Evolutionary conservation across 2,113 vertebrate genomes (phyloP).

Genomic region (Reinhardtius hippoglossoides): DNA sequence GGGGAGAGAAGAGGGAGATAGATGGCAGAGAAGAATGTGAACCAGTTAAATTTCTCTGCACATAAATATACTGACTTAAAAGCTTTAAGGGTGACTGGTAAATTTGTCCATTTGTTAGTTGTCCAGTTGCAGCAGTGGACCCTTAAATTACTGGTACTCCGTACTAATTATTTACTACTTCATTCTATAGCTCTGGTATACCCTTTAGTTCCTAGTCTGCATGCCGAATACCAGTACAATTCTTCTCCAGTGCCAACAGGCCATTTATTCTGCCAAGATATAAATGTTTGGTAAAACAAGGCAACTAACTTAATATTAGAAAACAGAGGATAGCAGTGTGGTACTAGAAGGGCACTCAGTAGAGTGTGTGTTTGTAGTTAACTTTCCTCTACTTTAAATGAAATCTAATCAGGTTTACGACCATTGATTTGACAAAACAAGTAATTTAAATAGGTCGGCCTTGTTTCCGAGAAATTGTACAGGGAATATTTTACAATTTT

Average conservation of each 20-base stretch:
- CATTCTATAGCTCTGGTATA: background rate
- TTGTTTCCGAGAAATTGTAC: too few relatives aligned
- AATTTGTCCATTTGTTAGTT: background rate
- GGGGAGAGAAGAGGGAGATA: constrained; percentile 1
- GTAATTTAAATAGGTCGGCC: too few relatives aligned
- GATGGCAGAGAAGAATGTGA: constrained; percentile 13
- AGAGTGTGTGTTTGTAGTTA: too few relatives aligned
- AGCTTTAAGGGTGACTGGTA: background rate
- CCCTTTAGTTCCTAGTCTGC: background rate
- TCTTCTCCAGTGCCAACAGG: background rate
- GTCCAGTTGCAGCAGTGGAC: background rate
- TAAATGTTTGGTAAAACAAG: background rate
- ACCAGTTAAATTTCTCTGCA: background rate
- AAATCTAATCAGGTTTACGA: too few relatives aligned
- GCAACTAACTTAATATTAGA: too few relatives aligned
- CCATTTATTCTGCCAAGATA: background rate
- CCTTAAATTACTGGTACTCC: background rate
- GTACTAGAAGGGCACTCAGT: too few relatives aligned
- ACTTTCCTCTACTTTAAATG: too few relatives aligned
- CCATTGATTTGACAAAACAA: too few relatives aligned
- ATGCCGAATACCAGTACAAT: background rate
- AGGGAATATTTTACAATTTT: too few relatives aligned
- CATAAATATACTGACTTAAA: background rate
- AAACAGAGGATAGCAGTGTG: too few relatives aligned
- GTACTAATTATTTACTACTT: background rate